Conservation (phyloP, 2,888 invertebrate species). For the Cylloceria caligata region DNA sequence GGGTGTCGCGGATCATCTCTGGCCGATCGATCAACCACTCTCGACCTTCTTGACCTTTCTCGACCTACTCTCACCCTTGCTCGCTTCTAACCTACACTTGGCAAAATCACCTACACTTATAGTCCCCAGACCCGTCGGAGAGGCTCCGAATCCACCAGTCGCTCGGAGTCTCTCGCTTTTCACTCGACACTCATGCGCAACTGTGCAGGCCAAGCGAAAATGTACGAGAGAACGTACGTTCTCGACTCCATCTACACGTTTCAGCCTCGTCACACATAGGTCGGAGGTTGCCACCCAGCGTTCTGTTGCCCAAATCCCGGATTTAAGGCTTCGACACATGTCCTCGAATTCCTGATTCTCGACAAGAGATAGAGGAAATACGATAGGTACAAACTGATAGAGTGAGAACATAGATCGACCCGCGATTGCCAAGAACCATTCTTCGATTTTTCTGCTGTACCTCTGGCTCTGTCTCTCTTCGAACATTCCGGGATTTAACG, state of each 20-base stretch:
- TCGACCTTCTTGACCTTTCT: slow-evolving; percentile 57
- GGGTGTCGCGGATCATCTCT: slow-evolving; percentile 42
- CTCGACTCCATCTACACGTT: neutral
- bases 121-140: slow-evolving; percentile 24
- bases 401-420: slow-evolving; percentile 24
- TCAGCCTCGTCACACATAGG: slow-evolving; percentile 26
- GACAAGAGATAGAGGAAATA: slow-evolving; percentile 31
- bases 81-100: slow-evolving; percentile 29
- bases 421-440: slow-evolving; percentile 18
- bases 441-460: too few species aligned
- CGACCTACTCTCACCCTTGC: slow-evolving; percentile 53
- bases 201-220: slow-evolving; percentile 13
- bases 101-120: neutral
- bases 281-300: slow-evolving; percentile 28
- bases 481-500: slow-evolving; percentile 50
- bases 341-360: slow-evolving; percentile 49
- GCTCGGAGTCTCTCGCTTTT: slow-evolving; percentile 29
- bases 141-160: slow-evolving; percentile 35
- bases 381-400: slow-evolving; percentile 8
- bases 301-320: slow-evolving; percentile 50
- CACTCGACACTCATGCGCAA: slow-evolving; percentile 19
- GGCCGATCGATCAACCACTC: slow-evolving; percentile 62
- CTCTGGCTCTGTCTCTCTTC: slow-evolving; percentile 13
- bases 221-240: slow-evolving; percentile 20
- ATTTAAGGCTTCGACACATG: slow-evolving; percentile 66